Evolutionary conservation across 2,113 vertebrate genomes (phyloP).

Genomic region (Stegastes partitus): DNA sequence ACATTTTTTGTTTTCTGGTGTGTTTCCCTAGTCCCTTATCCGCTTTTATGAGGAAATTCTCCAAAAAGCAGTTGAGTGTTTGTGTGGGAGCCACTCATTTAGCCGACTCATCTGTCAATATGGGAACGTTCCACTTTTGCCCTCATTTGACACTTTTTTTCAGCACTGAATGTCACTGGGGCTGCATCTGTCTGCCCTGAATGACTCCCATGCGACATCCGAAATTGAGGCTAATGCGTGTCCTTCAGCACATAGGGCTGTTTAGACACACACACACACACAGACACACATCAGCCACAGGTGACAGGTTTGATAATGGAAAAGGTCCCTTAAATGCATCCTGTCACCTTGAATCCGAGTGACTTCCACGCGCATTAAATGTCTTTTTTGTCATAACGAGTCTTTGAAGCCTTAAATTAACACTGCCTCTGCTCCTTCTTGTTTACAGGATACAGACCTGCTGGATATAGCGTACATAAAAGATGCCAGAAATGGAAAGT

Average conservation of each 20-base stretch:
- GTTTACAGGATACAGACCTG: slow-evolving; percentile 84
- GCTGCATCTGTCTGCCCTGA: slow-evolving; percentile 29
- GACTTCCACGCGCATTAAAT: background rate
- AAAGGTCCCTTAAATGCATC: slow-evolving; percentile 7
- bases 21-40: background rate
- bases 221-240: slow-evolving; percentile 48
- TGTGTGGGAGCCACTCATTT: slow-evolving; percentile 3
- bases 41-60: background rate
- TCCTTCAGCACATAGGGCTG: slow-evolving; percentile 7
- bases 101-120: slow-evolving; percentile 4
- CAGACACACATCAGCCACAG: background rate
- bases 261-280: slow-evolving; percentile 15
- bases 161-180: background rate
- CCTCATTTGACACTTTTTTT: slow-evolving; percentile 25
- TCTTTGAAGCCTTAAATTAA: slow-evolving; percentile 29
- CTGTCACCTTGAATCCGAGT: background rate
- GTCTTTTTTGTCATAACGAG: slow-evolving; percentile 21
- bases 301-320: slow-evolving; percentile 30
- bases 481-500: slow-evolving; percentile 86
- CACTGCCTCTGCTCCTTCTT: slow-evolving; percentile 22
- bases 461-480: slow-evolving; percentile 86
- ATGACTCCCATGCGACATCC: slow-evolving; percentile 30
- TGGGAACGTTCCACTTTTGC: slow-evolving; percentile 22
- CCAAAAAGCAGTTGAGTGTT: background rate
- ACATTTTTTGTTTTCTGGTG: background rate